phyloP scores from a whole-genome alignment of 92 coral and sea anemone species.

The Actinostola sp. region DNA sequence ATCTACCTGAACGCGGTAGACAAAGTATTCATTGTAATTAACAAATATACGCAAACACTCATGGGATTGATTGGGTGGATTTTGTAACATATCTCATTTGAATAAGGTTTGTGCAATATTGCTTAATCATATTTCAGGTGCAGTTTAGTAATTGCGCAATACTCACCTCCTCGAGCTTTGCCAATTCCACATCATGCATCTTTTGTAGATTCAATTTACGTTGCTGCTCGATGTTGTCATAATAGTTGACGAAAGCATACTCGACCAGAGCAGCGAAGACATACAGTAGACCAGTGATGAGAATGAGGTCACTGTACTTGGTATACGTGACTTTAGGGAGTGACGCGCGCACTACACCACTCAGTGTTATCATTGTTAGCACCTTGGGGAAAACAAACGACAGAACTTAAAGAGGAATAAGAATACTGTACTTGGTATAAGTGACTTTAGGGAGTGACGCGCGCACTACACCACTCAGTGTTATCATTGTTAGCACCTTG shows the following conservation, averaged over 20 bases:
- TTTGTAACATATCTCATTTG: too few species aligned
- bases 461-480: conserved; percentile 78
- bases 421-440: conserved; percentile 85
- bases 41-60: too few species aligned
- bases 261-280: conserved; percentile 93
- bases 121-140: too few species aligned
- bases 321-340: conserved; percentile 88
- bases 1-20: not conserved
- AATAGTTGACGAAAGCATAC: conserved; percentile 79
- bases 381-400: conserved; percentile 78
- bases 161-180: conserved; percentile 30
- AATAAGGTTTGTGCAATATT: too few species aligned
- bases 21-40: too few species aligned
- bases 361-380: conserved; percentile 85
- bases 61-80: too few species aligned
- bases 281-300: conserved; percentile 72
- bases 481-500: conserved; percentile 87
- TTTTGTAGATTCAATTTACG: conserved; percentile 20
- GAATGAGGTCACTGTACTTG: conserved; percentile 84
- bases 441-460: conserved; percentile 84
- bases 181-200: conserved; percentile 33
- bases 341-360: conserved; percentile 75
- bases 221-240: conserved; percentile 50
- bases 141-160: too few species aligned
- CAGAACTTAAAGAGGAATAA: conserved; percentile 71